Evolutionary conservation across 2,797 vertebrate genomes (phyloP), one percentile per base, ranked within the genome.

Genomic region (Saguinus oedipus): DNA sequence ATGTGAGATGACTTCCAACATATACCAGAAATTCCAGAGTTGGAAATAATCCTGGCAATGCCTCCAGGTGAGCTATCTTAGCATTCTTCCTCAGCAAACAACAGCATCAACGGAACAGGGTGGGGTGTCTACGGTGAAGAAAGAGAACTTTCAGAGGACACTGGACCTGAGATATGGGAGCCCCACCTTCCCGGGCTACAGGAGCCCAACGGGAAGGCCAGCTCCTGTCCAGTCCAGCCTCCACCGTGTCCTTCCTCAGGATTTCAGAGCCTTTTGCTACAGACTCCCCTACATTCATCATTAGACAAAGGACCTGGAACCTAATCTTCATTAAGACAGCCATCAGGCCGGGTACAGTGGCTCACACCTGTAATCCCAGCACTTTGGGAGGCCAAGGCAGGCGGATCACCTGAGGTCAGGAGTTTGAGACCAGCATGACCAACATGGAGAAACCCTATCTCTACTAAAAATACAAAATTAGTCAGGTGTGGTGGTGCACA

Each of bases 151-250:
- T 30, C 68, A 1, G 11, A 22, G 48, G 48, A 64, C 14, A n/a
- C 42, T 8, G 33, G 22, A 44, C 1, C 1, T 0, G 13, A 13
- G 53, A 7, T 1, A 15, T 0, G 0, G 7, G 19, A 12, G 15
- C 27, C 50, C n/a, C n/a, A 7, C 5, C 27, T 24, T 14, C 22
- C 26, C 20, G 20, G 53, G 70, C 44, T 17, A 30, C 1, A 30
- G 36, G 36, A n/a, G 1, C 59, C 68, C 17, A 11, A 42, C n/a
- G 36, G 42, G 44, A 46, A 24, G 30, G 17, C 44, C n/a, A 19
- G 33, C 33, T 3, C 11, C 0, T 80, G 30, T 39, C 61, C 22
- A 39, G 9, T 1, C 0, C 15, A 42, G 72, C 30, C 33, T 24
- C 24, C 76, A 1, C 17, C 0, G 8, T 0, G 7, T 12, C 50